These are phyloP conservation scores for Nowickia ferox DNA, from an alignment of 2,888 invertebrate genomes.

Conservation along the genomic window DNA sequence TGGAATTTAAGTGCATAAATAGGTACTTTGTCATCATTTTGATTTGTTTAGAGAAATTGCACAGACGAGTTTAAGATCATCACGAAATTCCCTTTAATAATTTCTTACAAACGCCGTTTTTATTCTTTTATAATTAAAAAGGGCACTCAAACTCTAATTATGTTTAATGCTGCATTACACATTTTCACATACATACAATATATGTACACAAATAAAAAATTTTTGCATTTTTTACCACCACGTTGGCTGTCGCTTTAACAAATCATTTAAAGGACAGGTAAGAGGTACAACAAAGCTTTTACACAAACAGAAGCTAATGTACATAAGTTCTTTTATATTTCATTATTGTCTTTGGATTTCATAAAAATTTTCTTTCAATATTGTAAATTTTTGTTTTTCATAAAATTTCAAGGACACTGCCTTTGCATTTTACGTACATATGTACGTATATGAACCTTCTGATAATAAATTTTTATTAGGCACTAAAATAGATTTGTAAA, in stretches of 20 bases:
- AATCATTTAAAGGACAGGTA: conserved; percentile 19
- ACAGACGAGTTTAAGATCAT: background rate
- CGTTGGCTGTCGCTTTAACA: conserved; percentile 1
- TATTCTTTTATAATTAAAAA: background rate
- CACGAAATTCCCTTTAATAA: background rate
- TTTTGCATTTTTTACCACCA: conserved; percentile 2
- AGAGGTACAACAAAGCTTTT: background rate
- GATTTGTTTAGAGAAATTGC: background rate
- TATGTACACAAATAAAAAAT: background rate
- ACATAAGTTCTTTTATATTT: background rate
- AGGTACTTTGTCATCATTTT: background rate
- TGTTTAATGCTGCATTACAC: background rate
- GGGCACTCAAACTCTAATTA: background rate
- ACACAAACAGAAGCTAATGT: conserved; percentile 14
- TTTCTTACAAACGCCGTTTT: background rate
- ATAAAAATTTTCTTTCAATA: background rate
- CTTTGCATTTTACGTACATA: background rate
- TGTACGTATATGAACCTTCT: background rate
- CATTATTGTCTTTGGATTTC: conserved; percentile 1
- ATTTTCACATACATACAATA: background rate
- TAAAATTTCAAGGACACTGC: conserved; percentile 46
- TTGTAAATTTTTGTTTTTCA: conserved; percentile 17
- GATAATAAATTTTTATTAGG: background rate
- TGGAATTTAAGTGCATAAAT: background rate
- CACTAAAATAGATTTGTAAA: background rate